These are phyloP conservation scores for Apamea monoglypha DNA, from an alignment of 2,888 invertebrate species.

Conservation along the genomic window DNA sequence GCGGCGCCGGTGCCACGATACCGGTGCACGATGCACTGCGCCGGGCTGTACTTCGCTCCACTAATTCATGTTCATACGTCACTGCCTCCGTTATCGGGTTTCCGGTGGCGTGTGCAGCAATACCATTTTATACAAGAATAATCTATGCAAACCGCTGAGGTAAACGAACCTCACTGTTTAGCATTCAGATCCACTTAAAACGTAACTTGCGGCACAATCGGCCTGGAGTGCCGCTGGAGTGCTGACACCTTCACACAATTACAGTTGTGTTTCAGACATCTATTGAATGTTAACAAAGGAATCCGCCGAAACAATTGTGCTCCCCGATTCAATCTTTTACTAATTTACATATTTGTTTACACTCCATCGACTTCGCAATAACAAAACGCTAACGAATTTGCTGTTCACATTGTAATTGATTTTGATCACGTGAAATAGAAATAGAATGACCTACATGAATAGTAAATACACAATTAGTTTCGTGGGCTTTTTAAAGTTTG, in stretches of 20 bases:
- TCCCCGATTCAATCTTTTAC: conserved; percentile 49
- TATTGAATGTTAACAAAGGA: conserved; percentile 63
- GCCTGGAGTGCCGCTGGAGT: conserved; percentile 42
- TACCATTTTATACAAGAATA: conserved; percentile 67
- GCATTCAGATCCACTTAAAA: conserved; percentile 66
- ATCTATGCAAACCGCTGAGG: conserved; percentile 74
- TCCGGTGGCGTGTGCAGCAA: conserved; percentile 78
- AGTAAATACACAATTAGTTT: conserved; percentile 30
- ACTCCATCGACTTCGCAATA: conserved; percentile 28
- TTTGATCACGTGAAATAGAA: conserved; percentile 45
- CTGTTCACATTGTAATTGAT: conserved; percentile 49
- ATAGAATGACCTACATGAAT: conserved; percentile 34
- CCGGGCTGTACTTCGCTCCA: conserved; percentile 56
- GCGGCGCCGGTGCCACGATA: conserved; percentile 43
- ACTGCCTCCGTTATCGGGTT: conserved; percentile 76
- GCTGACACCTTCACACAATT: conserved; percentile 41
- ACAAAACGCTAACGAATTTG: conserved; percentile 42
- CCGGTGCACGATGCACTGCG: conserved; percentile 61
- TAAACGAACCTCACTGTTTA: conserved; percentile 73
- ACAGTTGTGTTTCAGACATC: conserved; percentile 47
- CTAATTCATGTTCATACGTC: conserved; percentile 76
- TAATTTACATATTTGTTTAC: conserved; percentile 57
- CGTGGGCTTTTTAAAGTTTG: conserved; percentile 33
- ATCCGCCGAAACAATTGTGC: conserved; percentile 48
- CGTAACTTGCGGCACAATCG: conserved; percentile 37